These are phyloP conservation scores for Mythimna albipuncta DNA, from an alignment of 2,888 invertebrate genomes.

Conservation along the genomic window DNA sequence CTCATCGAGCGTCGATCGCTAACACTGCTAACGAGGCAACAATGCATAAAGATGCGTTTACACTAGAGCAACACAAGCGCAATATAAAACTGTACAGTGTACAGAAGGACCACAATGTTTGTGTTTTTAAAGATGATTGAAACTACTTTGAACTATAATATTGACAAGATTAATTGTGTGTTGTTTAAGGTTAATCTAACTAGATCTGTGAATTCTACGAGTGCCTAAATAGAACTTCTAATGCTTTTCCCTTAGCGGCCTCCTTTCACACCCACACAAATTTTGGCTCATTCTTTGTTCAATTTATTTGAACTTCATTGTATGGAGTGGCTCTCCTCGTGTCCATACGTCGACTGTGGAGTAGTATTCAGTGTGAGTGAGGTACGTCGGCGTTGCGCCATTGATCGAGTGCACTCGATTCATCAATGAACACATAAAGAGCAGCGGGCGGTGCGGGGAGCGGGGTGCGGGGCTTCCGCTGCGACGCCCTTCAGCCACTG, in stretches of 20 bases:
- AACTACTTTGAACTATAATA: not conserved
- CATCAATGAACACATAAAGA: slow-evolving; percentile 71
- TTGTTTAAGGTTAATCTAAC: not conserved
- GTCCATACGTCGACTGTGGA: not conserved
- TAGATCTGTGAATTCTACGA: not conserved
- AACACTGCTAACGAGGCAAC: slow-evolving; percentile 42
- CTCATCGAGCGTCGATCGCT: slow-evolving; percentile 25
- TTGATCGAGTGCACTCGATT: slow-evolving; percentile 69
- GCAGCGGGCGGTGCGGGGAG: slow-evolving; percentile 31
- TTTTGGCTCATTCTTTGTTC: not conserved
- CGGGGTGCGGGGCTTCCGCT: slow-evolving; percentile 62
- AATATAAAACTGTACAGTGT: no score
- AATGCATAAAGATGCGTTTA: slow-evolving; percentile 37
- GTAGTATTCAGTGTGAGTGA: slow-evolving; percentile 14
- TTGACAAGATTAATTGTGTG: not conserved
- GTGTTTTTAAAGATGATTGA: not conserved
- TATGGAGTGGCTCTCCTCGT: slow-evolving; percentile 19
- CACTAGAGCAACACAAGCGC: not conserved
- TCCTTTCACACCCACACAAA: not conserved
- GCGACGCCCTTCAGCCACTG: slow-evolving; percentile 41
- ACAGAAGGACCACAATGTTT: slow-evolving; percentile 7
- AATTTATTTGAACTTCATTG: not conserved
- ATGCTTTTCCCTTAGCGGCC: not conserved
- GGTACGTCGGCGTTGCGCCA: slow-evolving; percentile 55
- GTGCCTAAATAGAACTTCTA: not conserved